A percentile compares a stretch with the other conserved stretches of the same genome.
phyloP scores from a whole-genome alignment of 1,140 invertebrate genomes.

The Drosophila pandora region DNA sequence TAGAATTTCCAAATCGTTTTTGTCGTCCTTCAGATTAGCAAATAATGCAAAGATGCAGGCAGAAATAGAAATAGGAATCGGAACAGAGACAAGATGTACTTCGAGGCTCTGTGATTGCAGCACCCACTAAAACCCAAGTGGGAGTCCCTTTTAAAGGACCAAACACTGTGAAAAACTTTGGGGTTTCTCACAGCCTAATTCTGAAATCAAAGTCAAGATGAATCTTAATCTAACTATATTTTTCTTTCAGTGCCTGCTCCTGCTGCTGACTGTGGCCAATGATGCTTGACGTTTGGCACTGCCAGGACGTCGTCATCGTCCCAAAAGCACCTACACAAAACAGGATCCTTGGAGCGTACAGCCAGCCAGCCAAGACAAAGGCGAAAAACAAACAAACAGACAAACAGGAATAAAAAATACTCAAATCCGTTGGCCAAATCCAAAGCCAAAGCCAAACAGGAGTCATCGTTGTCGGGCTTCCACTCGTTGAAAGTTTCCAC shows the following conservation, averaged over 20 bases:
- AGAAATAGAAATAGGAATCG: slow-evolving; percentile 29
- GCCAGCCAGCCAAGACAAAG: slow-evolving; percentile 45
- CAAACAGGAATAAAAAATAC: slow-evolving; percentile 40
- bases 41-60: slow-evolving; percentile 51
- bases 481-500: slow-evolving; percentile 46
- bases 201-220: too few species aligned
- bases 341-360: slow-evolving; percentile 2
- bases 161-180: slow-evolving; percentile 1
- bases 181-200: too few species aligned
- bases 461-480: slow-evolving; percentile 42
- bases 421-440: slow-evolving; percentile 53
- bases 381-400: slow-evolving; percentile 54
- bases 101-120: slow-evolving; percentile 23
- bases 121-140: not conserved
- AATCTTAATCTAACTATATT: too few species aligned
- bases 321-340: slow-evolving; percentile 8
- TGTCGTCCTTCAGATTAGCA: slow-evolving; percentile 47
- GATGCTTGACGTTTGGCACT: slow-evolving; percentile 49
- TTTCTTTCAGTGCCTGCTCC: slow-evolving; percentile 8
- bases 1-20: slow-evolving; percentile 56
- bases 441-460: slow-evolving; percentile 45
- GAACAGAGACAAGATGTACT: slow-evolving; percentile 21
- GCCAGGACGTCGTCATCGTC: slow-evolving; percentile 34
- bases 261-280: slow-evolving; percentile 42
- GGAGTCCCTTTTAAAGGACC: slow-evolving; percentile 4